Evolutionary conservation across 2,113 vertebrate genomes (phyloP), one percentile per base, ranked within the genome.

Genomic region (Leptobrachium leishanense): DNA sequence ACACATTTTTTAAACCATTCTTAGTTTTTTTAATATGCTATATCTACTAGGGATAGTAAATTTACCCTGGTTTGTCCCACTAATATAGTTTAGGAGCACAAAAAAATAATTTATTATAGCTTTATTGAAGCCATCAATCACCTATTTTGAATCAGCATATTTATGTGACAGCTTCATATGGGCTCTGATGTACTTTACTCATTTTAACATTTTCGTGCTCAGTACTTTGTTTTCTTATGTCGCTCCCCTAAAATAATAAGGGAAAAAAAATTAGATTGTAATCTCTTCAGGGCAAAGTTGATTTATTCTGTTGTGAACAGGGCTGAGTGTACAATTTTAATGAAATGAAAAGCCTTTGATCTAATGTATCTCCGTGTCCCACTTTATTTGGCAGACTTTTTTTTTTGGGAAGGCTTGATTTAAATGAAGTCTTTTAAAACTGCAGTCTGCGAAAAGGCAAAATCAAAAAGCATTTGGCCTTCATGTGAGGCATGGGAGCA

Each of bases 241-340:
- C 20, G 11, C 42, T 57, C 40, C 20, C 63, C 40, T 65, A 43
- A 59, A 67, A 15, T 59, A 59, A 59, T 1, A 1, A 57, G 13
- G 13, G 6, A 31, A 54, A 59, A 63, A 74, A 41, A 80, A 80
- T 67, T 66, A 80, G 77, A 80, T 72, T 72, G 77, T 43, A 72
- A 66, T 79, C 69, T 79, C 77, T 79, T 79, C 77, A 72, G 77
- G 77, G 70, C 77, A 80, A 68, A 31, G 67, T 62, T 63, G 77
- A 73, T 67, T 73, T 54, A 67, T 78, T 80, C 50, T 74, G 50
- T 73, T 44, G 53, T 57, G 70, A 67, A 74, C 77, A 40, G 42
- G 70, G 41, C 46, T 55, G 70, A 43, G 43, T 68, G 77, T 67
- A 73, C 77, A 59, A 57, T 80, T 77, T 74, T 74, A 80, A 80